Conservation (phyloP, 1,140 invertebrate species). For the Aradophagus sp. region DNA sequence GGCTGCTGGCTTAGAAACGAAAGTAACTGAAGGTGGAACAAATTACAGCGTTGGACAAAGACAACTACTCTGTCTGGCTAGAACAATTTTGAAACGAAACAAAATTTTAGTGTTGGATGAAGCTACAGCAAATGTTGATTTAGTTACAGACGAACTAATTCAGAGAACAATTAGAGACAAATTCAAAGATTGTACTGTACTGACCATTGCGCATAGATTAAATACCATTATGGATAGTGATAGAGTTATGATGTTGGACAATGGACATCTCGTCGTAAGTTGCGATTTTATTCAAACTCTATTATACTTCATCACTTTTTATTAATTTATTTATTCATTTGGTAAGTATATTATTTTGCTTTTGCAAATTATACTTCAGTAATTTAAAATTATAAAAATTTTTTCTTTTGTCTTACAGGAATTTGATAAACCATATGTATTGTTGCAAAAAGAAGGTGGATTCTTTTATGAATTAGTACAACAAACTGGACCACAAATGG, state of each 20-base stretch:
- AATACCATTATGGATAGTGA: conserved; percentile 85
- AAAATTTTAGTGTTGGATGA: conserved; percentile 84
- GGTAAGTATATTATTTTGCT: too few relatives aligned
- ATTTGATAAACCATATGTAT: conserved; percentile 78
- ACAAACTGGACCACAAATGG: conserved; percentile 79
- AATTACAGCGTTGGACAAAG: conserved; percentile 90
- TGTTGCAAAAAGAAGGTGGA: conserved; percentile 76
- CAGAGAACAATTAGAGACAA: conserved; percentile 83
- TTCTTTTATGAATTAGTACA: conserved; percentile 79
- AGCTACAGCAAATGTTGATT: conserved; percentile 84
- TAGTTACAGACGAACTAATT: conserved; percentile 82
- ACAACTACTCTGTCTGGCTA: conserved; percentile 85
- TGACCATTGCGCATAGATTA: conserved; percentile 89
- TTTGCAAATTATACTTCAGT: too few relatives aligned
- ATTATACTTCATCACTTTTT: too few relatives aligned
- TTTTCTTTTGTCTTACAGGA: conserved; percentile 69
- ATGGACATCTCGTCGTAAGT: conserved; percentile 72
- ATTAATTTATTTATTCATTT: too few relatives aligned
- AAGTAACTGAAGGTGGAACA: conserved; percentile 83
- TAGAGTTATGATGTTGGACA: conserved; percentile 79
- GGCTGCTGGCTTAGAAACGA: conserved; percentile 79
- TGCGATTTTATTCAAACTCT: background rate
- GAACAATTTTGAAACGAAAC: conserved; percentile 87
- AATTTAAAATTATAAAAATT: too few relatives aligned
- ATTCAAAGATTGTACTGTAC: conserved; percentile 84